Base-by-base conservation (phyloP, 2,888 invertebrate genomes). In the Nephrocerus scutellatus region DNA sequence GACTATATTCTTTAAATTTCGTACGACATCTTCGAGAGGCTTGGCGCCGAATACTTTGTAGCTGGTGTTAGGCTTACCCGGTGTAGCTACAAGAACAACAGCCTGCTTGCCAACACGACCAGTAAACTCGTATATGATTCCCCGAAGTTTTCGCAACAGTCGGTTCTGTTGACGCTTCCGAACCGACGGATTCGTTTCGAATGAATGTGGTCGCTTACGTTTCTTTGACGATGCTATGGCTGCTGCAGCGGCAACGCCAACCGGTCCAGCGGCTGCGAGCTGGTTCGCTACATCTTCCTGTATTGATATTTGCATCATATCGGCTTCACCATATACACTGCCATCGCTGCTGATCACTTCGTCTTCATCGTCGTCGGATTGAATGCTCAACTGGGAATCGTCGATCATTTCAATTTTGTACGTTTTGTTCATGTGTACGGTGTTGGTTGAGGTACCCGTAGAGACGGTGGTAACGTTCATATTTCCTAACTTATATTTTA, bases 11-110 rank as follows among this genome's bases (percentile, higher is more conserved):
- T 88, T 80, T 46, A 92, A 76, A 70, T 87, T 91, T 57, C 91
- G 82, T 46, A 93, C 89, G 49, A 96, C 93, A 74, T 90, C 92
- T 71, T 96, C 95, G 14, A 96, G 72, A 8, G 96, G 96, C 70
- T 95, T 95, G 46, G 95, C 95, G 15, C 95, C 89, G 66, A 95
- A 95, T 51, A 93, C 93, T 70, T 93, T 90, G 72, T 91, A 96
- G 63, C 91, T 90, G 41, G 91, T 90, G 71, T 88, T 89, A 50
- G 92, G 88, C 71, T 95, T 93, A 33, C 95, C 93, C 1, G 96
- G 95, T 16, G 93, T 95, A 32, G 93, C 93, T 41, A 95, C 91
- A 59, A 96, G 72, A 33, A 96, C 93, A 38, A 96, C 84, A 1
- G 96, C 96, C 69, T 96, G 96, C 64, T 96, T 95, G 2, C 96